Evolutionary conservation across 2,797 vertebrate genomes (phyloP).

Genomic region (Hipposideros larvatus): DNA sequence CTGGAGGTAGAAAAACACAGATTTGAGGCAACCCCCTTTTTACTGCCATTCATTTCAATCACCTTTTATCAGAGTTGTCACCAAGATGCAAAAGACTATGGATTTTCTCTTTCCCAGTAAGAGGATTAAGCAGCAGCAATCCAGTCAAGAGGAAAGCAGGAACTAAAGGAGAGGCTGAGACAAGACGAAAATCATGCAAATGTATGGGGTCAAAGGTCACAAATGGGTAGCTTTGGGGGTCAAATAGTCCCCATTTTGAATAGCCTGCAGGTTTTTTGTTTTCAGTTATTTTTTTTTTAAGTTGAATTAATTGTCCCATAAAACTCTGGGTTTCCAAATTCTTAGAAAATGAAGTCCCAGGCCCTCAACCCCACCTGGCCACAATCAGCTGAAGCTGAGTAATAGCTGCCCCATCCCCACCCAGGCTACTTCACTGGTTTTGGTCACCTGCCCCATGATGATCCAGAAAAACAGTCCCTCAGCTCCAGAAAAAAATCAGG

Average conservation of each 20-base stretch:
- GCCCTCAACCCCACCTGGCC: background rate
- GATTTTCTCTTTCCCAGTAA: slow-evolving; percentile 23
- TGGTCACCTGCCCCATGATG: background rate
- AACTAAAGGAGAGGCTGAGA: background rate
- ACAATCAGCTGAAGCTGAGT: background rate
- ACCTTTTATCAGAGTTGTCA: slow-evolving; percentile 6
- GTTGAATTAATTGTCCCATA: background rate
- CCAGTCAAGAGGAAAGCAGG: slow-evolving; percentile 28
- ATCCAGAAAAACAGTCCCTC: background rate
- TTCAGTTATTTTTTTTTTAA: background rate
- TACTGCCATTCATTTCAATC: background rate
- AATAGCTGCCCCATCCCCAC: background rate
- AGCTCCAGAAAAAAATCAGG: background rate
- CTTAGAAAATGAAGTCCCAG: slow-evolving; percentile 5
- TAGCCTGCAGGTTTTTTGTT: background rate
- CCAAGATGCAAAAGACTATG: slow-evolving; percentile 39
- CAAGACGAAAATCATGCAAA: background rate
- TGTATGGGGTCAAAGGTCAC: background rate
- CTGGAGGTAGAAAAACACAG: background rate
- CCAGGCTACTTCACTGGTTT: background rate
- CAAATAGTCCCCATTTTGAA: background rate
- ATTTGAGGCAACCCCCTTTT: background rate
- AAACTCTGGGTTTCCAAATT: slow-evolving; percentile 35
- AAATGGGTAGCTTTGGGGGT: background rate
- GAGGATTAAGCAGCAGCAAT: slow-evolving; percentile 48